These are phyloP conservation scores for Drosophila sturtevanti DNA, from an alignment of 1,140 invertebrate species.

Conservation along the genomic window DNA sequence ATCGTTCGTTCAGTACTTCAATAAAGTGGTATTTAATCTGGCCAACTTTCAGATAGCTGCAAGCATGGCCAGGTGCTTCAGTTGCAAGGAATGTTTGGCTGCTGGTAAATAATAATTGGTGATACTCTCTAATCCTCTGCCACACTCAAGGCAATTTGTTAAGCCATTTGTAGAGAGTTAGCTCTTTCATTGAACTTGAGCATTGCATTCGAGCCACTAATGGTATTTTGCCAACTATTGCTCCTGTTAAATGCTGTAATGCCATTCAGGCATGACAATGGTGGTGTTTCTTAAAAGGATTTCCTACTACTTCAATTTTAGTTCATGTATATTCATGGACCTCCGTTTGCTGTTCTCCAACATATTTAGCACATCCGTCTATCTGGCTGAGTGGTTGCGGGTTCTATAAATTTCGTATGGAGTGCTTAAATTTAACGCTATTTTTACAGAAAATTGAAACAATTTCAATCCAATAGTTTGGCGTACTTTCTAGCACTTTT, in stretches of 20 bases:
- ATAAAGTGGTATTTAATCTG: slow-evolving; percentile 46
- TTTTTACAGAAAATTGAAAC: slow-evolving; percentile 74
- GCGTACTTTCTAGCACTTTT: slow-evolving; percentile 1
- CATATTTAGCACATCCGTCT: not conserved
- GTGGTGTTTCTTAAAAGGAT: slow-evolving; percentile 61
- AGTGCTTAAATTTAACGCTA: slow-evolving; percentile 56
- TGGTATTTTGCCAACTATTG: slow-evolving; percentile 39
- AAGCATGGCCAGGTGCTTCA: slow-evolving; percentile 17
- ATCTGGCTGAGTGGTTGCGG: slow-evolving; percentile 18
- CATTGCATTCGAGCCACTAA: slow-evolving; percentile 53
- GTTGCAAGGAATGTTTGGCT: slow-evolving; percentile 35
- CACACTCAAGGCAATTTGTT: slow-evolving; percentile 66
- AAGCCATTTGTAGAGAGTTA: slow-evolving; percentile 40
- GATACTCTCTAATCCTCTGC: slow-evolving; percentile 44
- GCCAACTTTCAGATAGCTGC: slow-evolving; percentile 17
- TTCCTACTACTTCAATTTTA: slow-evolving; percentile 21
- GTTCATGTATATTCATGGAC: slow-evolving; percentile 69
- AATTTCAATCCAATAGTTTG: slow-evolving; percentile 70
- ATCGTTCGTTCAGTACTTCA: not conserved
- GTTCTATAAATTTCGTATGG: slow-evolving; percentile 59
- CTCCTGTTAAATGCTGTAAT: slow-evolving; percentile 7
- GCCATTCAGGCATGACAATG: not conserved
- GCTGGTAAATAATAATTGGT: slow-evolving; percentile 63
- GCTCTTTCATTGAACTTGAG: slow-evolving; percentile 35
- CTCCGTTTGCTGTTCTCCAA: slow-evolving; percentile 41